Base-by-base conservation (phyloP, 2,888 invertebrate genomes). In the Temnothorax ravouxi region DNA sequence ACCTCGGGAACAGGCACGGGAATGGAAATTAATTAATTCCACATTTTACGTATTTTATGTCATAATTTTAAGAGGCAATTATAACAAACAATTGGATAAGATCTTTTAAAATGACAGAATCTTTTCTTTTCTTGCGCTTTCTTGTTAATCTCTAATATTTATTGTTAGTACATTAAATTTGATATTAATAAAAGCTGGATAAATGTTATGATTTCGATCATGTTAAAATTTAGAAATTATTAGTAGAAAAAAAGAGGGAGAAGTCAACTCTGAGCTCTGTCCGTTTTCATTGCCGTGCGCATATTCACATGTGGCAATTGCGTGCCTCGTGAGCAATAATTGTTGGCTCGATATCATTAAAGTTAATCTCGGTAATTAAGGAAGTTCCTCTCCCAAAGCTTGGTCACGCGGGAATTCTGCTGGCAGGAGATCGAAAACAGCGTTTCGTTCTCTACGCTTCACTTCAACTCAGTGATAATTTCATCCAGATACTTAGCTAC, bases 301-400 rank as follows among this genome's bases (percentile, higher is more conserved):
- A 71, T 86, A 86, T 86, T 77, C 74, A 67, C 71, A 50, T 18
- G 50, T 54, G 80, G 84, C 89, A 86, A 84, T 91, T 89, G 90
- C 88, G 87, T 91, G 92, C 87, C 86, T 90, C 90, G 88, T 88
- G 87, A 89, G 90, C 92, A 93, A 93, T 94, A 93, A 94, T 94
- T 93, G 91, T 92, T 90, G 92, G 89, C 91, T 92, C 92, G 91
- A 91, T 93, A 93, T 93, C 93, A 94, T 94, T 93, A 93, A 93
- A 93, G 90, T 94, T 94, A 94, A 94, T 94, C 93, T 94, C 92
- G 90, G 94, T 94, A 93, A 94, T 94, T 94, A 94, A 94, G 93
- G 93, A 93, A 94, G 93, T 93, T 94, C 91, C 92, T 93, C 88
- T 88, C 86, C 80, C 75, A 75, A 86, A 85, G 85, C 89, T 67